These are phyloP conservation scores for Zeus faber DNA, from an alignment of 2,113 vertebrate genomes.

Conservation along the genomic window DNA sequence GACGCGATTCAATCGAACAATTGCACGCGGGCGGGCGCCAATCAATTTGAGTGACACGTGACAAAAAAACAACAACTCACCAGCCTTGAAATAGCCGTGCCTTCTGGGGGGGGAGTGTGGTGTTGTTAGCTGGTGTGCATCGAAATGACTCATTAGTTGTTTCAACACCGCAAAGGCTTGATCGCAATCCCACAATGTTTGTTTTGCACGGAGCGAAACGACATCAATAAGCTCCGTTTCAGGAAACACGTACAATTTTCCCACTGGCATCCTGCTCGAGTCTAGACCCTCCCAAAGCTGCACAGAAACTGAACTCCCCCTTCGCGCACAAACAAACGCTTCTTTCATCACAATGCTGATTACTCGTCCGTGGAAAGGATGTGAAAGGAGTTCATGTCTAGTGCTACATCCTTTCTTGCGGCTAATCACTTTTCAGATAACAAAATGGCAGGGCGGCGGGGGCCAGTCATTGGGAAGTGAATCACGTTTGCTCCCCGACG, in stretches of 20 bases:
- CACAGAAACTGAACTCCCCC: background rate
- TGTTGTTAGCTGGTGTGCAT: conserved; percentile 51
- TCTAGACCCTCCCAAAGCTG: background rate
- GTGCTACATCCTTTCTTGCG: conserved; percentile 51
- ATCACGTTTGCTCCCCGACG: conserved; percentile 34
- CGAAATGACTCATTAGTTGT: conserved; percentile 57
- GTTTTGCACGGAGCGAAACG: no score
- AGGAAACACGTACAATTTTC: no score
- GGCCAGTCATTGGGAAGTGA: conserved; percentile 48
- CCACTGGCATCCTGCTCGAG: no score
- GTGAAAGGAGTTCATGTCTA: conserved; percentile 44
- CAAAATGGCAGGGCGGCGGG: conserved; percentile 30
- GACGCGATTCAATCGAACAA: conserved; percentile 42
- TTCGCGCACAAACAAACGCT: conserved; percentile 2
- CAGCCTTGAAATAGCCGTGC: conserved; percentile 49
- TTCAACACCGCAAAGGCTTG: no score
- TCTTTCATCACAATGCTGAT: conserved; percentile 30
- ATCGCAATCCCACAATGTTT: no score
- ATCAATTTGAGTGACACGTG: conserved; percentile 60
- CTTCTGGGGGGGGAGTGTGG: conserved; percentile 55
- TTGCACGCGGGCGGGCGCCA: conserved; percentile 23
- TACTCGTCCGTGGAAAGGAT: conserved; percentile 29
- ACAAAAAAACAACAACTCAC: conserved; percentile 54
- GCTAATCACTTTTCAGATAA: conserved; percentile 58
- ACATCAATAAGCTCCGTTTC: no score